phyloP scores from a whole-genome alignment of 1,140 invertebrate species.

The Drosophila ananassae region DNA sequence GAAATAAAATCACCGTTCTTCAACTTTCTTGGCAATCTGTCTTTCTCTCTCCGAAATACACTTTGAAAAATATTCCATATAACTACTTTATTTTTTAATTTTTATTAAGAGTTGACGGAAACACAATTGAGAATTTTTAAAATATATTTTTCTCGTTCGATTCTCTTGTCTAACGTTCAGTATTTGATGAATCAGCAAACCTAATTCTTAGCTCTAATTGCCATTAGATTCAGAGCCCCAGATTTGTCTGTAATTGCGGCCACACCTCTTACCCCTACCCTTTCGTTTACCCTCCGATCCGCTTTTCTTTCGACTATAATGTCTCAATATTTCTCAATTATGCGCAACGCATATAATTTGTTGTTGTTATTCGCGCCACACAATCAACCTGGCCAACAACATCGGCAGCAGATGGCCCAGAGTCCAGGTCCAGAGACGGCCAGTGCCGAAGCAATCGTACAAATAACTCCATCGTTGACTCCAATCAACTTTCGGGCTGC shows the following conservation, averaged over 20 bases:
- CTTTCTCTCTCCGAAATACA: slow-evolving; percentile 5
- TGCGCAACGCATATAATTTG: slow-evolving; percentile 78
- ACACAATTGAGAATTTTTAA: no score
- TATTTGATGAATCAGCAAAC: slow-evolving; percentile 27
- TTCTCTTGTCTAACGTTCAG: background rate
- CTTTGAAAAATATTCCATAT: background rate
- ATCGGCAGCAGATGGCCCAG: slow-evolving; percentile 42
- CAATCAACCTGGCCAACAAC: slow-evolving; percentile 55
- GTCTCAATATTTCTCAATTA: slow-evolving; percentile 83
- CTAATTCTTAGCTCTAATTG: slow-evolving; percentile 55
- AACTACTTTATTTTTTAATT: no score
- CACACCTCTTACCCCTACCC: slow-evolving; percentile 17
- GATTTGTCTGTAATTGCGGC: slow-evolving; percentile 54
- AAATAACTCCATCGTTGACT: slow-evolving; percentile 83
- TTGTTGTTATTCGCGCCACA: slow-evolving; percentile 62
- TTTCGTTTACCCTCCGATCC: background rate
- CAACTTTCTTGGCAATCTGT: slow-evolving; percentile 38
- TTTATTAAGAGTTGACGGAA: no score
- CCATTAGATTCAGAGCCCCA: slow-evolving; percentile 64
- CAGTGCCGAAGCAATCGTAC: slow-evolving; percentile 63
- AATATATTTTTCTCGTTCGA: background rate
- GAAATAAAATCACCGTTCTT: slow-evolving; percentile 79
- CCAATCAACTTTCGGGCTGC: slow-evolving; percentile 72
- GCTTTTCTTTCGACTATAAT: slow-evolving; percentile 49
- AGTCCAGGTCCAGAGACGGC: slow-evolving; percentile 11